Percentiles rank a stretch among this genome's conserved stretches.
Conservation (phyloP, 2,888 invertebrate species). For the Diarsia rubi region DNA sequence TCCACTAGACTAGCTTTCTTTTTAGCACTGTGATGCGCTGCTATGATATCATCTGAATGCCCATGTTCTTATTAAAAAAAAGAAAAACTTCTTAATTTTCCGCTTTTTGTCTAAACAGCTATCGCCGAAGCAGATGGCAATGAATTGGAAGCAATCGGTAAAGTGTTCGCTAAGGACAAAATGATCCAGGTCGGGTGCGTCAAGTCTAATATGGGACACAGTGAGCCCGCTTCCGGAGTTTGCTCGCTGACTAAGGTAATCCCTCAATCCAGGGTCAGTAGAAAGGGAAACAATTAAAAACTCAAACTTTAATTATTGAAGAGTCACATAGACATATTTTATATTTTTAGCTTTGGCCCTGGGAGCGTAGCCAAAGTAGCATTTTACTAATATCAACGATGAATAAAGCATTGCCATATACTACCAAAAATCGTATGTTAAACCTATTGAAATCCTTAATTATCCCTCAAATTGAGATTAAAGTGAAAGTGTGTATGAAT, state of each 20-base stretch:
- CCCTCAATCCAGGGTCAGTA: neutral
- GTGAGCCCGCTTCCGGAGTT: constrained; percentile 77
- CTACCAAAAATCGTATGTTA: neutral
- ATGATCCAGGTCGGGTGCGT: constrained; percentile 88
- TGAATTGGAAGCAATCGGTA: constrained; percentile 91
- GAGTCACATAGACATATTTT: too few species aligned
- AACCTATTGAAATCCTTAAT: neutral
- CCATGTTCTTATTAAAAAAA: neutral
- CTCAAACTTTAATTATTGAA: too few species aligned
- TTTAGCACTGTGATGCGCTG: too few species aligned
- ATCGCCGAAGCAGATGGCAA: constrained; percentile 92
- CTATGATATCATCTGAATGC: neutral
- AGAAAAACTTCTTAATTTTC: neutral
- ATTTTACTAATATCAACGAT: neutral
- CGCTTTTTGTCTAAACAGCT: constrained; percentile 68
- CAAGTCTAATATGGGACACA: constrained; percentile 80
- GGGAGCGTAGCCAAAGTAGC: neutral
- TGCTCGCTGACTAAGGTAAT: constrained; percentile 90
- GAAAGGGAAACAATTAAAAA: too few species aligned
- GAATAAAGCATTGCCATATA: neutral
- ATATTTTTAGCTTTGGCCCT: neutral
- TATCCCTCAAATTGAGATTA: neutral
- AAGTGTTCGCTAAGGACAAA: constrained; percentile 88
- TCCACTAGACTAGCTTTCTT: too few species aligned
- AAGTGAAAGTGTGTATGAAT: neutral